These are phyloP conservation scores for Polia nebulosa DNA, from an alignment of 2,888 invertebrate genomes.

Conservation along the genomic window DNA sequence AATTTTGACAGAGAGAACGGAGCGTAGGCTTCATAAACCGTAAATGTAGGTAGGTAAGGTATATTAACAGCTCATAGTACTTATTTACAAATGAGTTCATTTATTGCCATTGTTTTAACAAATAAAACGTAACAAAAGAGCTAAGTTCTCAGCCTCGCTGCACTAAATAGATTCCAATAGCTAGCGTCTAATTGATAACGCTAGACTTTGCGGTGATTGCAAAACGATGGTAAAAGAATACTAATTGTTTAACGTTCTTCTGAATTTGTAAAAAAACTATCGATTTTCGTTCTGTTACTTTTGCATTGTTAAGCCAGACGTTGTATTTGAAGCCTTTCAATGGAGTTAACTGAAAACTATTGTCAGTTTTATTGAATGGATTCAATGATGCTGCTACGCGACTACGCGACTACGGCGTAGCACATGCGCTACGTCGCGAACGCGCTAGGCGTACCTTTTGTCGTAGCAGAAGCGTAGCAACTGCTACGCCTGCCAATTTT, in stretches of 20 bases:
- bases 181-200: constrained; percentile 52
- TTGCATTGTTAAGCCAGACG: constrained; percentile 41
- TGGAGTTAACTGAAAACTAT: constrained; percentile 33
- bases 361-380: constrained; percentile 35
- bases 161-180: constrained; percentile 55
- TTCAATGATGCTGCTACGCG: constrained; percentile 22
- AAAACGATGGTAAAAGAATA: constrained; percentile 53
- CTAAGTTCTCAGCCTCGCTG: constrained; percentile 1
- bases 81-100: background rate
- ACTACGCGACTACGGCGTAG: constrained; percentile 49
- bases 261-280: constrained; percentile 44
- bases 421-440: constrained; percentile 22
- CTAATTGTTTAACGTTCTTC: constrained; percentile 53
- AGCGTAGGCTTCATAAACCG: background rate
- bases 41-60: background rate
- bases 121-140: constrained; percentile 28
- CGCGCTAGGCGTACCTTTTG: constrained; percentile 5
- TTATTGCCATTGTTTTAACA: background rate
- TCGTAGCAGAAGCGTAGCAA: constrained; percentile 39
- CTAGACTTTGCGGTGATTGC: constrained; percentile 54
- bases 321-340: constrained; percentile 31
- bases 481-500: background rate
- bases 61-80: too few relatives aligned
- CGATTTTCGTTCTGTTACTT: constrained; percentile 47
- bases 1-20: background rate